Evolutionary conservation across 2,113 vertebrate species (phyloP).

Genomic region (Ciconia stormi): DNA sequence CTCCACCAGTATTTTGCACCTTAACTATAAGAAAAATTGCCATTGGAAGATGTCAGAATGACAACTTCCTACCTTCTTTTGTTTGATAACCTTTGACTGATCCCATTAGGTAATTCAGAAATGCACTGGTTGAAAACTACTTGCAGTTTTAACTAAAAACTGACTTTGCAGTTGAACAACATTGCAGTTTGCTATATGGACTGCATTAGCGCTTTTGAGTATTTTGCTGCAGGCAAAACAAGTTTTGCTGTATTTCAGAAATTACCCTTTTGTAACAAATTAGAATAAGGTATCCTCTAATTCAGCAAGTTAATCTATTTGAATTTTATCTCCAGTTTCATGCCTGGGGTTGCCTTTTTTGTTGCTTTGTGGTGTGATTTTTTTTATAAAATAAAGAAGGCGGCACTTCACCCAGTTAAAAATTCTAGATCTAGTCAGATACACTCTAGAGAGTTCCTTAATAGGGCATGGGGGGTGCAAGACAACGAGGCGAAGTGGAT

Average conservation of each 20-base stretch:
- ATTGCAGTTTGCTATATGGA: not conserved
- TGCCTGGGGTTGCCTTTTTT: not conserved
- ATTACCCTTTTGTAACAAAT: not conserved
- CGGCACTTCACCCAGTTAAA: not conserved
- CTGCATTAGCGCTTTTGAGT: not conserved
- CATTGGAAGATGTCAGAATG: not conserved
- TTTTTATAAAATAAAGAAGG: not conserved
- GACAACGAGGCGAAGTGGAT: not conserved
- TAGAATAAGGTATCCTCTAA: not conserved
- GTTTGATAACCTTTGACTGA: not conserved
- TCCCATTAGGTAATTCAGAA: not conserved
- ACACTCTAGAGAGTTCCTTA: not conserved
- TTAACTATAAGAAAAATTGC: not conserved
- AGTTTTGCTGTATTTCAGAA: not conserved
- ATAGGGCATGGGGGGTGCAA: not conserved
- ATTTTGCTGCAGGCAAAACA: not conserved
- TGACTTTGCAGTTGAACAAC: not conserved
- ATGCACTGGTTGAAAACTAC: not conserved
- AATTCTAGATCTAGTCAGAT: not conserved
- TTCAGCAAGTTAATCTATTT: not conserved
- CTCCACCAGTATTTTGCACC: not conserved
- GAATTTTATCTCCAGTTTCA: not conserved
- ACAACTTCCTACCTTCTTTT: not conserved
- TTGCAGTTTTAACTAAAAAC: not conserved
- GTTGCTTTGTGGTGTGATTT: not conserved